Conservation (phyloP, 2,797 vertebrate species). For the Galagoides demidoff region DNA sequence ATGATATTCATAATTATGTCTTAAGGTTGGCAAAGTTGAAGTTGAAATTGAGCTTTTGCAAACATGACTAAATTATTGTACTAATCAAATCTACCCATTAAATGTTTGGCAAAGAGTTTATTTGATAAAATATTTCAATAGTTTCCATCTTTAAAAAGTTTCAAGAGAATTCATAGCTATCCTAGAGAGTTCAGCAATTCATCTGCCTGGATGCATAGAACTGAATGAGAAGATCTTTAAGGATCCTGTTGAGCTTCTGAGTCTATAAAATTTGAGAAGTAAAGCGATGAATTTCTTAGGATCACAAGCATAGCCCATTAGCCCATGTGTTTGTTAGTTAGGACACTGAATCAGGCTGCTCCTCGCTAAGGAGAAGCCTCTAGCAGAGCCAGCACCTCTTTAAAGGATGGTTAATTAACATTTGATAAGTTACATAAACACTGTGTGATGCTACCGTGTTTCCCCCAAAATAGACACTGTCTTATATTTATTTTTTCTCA, state of each 20-base stretch:
- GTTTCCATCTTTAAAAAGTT: background rate
- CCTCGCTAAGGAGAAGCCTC: background rate
- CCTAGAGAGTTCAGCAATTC: background rate
- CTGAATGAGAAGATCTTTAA: background rate
- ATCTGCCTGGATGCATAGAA: background rate
- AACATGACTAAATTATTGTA: slow-evolving; percentile 69
- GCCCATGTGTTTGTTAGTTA: background rate
- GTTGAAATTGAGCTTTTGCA: slow-evolving; percentile 70
- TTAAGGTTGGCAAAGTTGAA: slow-evolving; percentile 64
- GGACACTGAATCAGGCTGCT: background rate
- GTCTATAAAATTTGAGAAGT: background rate
- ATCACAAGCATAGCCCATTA: background rate
- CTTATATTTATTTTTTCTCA: too few species aligned
- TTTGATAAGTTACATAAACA: background rate
- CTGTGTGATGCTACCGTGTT: background rate
- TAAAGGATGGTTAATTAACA: background rate
- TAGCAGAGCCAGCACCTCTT: background rate
- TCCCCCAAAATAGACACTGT: too few species aligned
- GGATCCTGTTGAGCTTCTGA: background rate
- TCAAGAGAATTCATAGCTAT: background rate
- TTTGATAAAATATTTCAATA: slow-evolving; percentile 29
- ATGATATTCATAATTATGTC: background rate
- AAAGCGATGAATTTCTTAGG: slow-evolving; percentile 1
- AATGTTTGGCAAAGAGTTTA: background rate
- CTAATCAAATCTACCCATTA: background rate